Conservation (phyloP, 2,888 invertebrate genomes). For the Cheilosia vernalis region DNA sequence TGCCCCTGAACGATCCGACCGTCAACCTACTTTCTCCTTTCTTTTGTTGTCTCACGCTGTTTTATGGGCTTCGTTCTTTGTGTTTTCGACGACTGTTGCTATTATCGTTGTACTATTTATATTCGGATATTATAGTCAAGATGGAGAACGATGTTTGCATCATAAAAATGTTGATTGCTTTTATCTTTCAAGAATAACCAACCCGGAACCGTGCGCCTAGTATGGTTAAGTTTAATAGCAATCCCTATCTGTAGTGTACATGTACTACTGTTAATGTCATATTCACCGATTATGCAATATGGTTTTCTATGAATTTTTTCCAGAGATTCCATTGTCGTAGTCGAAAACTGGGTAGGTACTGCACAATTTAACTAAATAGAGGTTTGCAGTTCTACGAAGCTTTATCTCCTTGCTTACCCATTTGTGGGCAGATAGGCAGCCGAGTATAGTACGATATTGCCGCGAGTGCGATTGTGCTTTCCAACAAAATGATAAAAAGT, state of each 20-base stretch:
- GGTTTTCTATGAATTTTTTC: background rate
- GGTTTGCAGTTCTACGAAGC: no score
- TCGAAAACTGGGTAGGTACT: no score
- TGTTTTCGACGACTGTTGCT: constrained; percentile 2
- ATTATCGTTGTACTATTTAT: constrained; percentile 16
- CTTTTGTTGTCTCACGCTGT: constrained; percentile 65
- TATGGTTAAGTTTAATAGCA: background rate
- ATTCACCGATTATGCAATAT: background rate
- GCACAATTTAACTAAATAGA: no score
- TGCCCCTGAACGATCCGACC: constrained; percentile 1
- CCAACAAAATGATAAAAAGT: background rate
- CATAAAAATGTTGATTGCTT: constrained; percentile 5
- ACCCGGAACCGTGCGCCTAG: background rate
- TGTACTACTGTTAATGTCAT: background rate
- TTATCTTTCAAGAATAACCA: background rate
- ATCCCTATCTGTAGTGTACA: no score
- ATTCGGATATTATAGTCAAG: constrained; percentile 17
- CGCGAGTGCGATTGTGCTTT: background rate
- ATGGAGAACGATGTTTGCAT: constrained; percentile 13
- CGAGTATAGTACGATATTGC: background rate
- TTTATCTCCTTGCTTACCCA: background rate
- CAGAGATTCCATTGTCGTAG: background rate
- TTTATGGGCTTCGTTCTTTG: constrained; percentile 20
- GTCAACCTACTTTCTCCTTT: constrained; percentile 73
- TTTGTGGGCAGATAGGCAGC: background rate